Percentiles rank a stretch among this genome's conserved stretches.
phyloP scores from a whole-genome alignment of 2,113 vertebrate genomes.

The Ciconia boyciana region DNA sequence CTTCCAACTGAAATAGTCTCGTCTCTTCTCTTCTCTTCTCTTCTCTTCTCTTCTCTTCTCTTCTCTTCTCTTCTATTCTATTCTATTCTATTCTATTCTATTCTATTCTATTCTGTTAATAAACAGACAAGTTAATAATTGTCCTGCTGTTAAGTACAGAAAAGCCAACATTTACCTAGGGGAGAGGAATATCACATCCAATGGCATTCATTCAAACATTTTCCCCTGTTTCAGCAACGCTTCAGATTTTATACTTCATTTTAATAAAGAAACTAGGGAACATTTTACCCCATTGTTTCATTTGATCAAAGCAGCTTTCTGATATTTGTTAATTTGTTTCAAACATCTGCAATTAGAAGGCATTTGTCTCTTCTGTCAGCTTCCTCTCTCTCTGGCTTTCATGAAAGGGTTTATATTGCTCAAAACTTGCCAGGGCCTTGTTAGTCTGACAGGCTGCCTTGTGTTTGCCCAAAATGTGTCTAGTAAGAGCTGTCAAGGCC shows the following conservation, averaged over 20 bases:
- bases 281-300: background rate
- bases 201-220: background rate
- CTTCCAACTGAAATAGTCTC: background rate
- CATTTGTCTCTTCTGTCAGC: background rate
- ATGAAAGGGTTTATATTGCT: background rate
- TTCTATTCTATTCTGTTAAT: background rate
- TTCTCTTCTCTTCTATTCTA: too few relatives aligned
- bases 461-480: background rate
- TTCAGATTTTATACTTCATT: background rate
- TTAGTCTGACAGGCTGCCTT: background rate
- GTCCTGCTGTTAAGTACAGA: background rate
- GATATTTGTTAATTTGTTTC: background rate
- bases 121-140: background rate
- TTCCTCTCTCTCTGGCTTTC: background rate
- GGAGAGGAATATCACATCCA: background rate
- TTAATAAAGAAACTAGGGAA: background rate
- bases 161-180: background rate
- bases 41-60: too few relatives aligned
- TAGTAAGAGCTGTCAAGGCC: background rate
- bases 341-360: background rate
- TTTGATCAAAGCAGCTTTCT: background rate
- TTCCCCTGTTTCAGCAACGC: background rate
- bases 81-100: background rate
- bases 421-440: background rate
- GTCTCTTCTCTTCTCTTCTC: too few relatives aligned